A percentile compares a stretch with the other conserved stretches of the same genome.
Conservation (phyloP, 2,797 vertebrate genomes). For the Bryconaethiops microstoma region DNA sequence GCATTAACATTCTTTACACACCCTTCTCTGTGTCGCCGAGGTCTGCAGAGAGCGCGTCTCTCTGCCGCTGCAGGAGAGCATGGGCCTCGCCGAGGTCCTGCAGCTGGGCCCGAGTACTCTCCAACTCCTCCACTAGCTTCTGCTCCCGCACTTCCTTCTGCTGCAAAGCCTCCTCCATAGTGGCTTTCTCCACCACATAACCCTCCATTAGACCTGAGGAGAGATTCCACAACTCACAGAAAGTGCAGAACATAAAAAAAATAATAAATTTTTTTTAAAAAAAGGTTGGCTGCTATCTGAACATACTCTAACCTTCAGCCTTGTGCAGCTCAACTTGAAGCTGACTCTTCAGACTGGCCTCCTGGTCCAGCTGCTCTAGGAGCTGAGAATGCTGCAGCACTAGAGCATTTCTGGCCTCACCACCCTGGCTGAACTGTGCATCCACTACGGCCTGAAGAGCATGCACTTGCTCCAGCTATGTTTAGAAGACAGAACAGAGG, state of each 20-base stretch:
- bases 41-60: conserved; percentile 72
- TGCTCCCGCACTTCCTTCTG: conserved; percentile 86
- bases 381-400: conserved; percentile 83
- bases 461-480: conserved; percentile 86
- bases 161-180: conserved; percentile 83
- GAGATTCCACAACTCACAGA: background rate
- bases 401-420: conserved; percentile 78
- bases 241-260: background rate
- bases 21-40: conserved; percentile 82
- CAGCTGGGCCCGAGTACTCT: conserved; percentile 78
- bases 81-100: conserved; percentile 82
- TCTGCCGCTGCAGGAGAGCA: conserved; percentile 68
- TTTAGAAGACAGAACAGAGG: background rate
- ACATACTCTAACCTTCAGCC: conserved; percentile 79
- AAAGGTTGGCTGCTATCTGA: background rate
- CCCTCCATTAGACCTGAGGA: conserved; percentile 88
- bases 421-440: conserved; percentile 81
- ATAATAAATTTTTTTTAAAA: no score
- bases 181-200: conserved; percentile 85
- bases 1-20: conserved; percentile 60
- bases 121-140: conserved; percentile 84
- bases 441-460: conserved; percentile 79
- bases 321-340: conserved; percentile 90
- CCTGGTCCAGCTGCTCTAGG: conserved; percentile 82
- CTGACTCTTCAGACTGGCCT: conserved; percentile 78